A percentile compares a stretch with the other conserved stretches of the same genome.
phyloP scores from a whole-genome alignment of 2,113 vertebrate species.

The Sceloporus tristichus region DNA sequence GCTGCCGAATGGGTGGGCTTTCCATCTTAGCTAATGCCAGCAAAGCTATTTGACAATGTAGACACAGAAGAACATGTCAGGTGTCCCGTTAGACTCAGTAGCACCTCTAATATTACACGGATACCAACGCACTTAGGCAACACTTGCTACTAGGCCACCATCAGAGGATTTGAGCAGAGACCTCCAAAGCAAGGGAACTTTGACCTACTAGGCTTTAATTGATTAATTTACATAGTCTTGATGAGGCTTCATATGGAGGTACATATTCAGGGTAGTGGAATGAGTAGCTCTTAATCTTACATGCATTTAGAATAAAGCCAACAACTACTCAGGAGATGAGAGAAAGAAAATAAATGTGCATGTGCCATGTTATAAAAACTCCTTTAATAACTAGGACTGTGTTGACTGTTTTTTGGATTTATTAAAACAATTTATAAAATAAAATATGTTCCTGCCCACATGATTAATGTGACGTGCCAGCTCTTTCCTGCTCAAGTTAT shows the following conservation, averaged over 20 bases:
- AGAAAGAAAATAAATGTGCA: slow-evolving; percentile 73
- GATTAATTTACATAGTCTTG: slow-evolving; percentile 62
- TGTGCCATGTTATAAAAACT: slow-evolving; percentile 66
- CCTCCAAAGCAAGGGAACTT: not conserved
- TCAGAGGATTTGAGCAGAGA: not conserved
- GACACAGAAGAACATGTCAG: slow-evolving; percentile 4
- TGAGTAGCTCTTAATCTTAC: slow-evolving; percentile 70
- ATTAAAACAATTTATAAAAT: slow-evolving; percentile 65
- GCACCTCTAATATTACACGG: slow-evolving; percentile 14
- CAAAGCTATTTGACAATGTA: slow-evolving; percentile 17
- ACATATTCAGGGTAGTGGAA: slow-evolving; percentile 53
- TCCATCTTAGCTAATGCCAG: not conserved
- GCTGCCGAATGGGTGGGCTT: slow-evolving; percentile 3
- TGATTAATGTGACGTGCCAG: slow-evolving; percentile 74
- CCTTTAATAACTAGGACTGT: slow-evolving; percentile 56
- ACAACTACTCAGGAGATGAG: slow-evolving; percentile 53
- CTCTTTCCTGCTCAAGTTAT: slow-evolving; percentile 71
- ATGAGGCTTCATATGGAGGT: slow-evolving; percentile 1
- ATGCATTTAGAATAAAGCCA: slow-evolving; percentile 68
- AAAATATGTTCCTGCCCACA: slow-evolving; percentile 67
- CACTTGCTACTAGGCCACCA: slow-evolving; percentile 13
- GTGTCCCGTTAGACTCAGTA: not conserved
- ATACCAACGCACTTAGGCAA: slow-evolving; percentile 8
- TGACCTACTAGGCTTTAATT: slow-evolving; percentile 53
- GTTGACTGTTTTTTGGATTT: slow-evolving; percentile 75